Evolutionary conservation across 1,140 invertebrate genomes (phyloP), one percentile per base, ranked within the genome.

Genomic region (Philopotamus ludificatus): DNA sequence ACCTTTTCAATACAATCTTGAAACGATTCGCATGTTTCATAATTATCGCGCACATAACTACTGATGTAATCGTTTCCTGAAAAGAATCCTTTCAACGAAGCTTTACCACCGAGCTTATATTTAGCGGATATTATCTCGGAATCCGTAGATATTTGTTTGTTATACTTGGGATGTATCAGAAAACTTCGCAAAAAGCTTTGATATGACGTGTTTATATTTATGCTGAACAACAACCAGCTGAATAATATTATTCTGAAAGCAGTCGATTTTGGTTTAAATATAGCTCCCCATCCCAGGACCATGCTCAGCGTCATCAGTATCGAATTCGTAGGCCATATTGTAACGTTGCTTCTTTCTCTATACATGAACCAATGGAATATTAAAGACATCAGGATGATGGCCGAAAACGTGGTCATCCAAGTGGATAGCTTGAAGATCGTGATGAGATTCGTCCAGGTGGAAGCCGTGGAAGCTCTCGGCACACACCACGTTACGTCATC

Each of bases 401-500:
- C 73, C 3, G 63, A 45, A 23, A 80, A 74, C 3, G 75, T 79
- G 0, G 75, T 75, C 0, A 76, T 59, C 79, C 79, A 81, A 10
- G 77, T 80, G 1, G 77, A 73, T 74, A 75, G 76, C 65, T 78
- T 78, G 49, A 80, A 81, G 63, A 81, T 81, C 58, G 75, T 80
- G 0, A 80, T 71, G 3, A 81, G 65, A 70, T 79, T 81, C 44
- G 77, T 71, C 79, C 79, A 80, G 8, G 77, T 77, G 0, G 75
- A 72, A 0, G 77, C 76, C 67, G 73, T 70, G 22, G 67, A 71
- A 1, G 79, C 75, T 70, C 72, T 78, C 0, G 78, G 76, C 0
- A 80, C 73, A 54, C 79, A 80, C 76, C 79, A 79, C 0, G 79
- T 81, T 72, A 79, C 79, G 65, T 80, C 77, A 59, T 81, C 78